These are phyloP conservation scores for Augiades crinisus DNA, from an alignment of 2,888 invertebrate genomes.

Conservation along the genomic window DNA sequence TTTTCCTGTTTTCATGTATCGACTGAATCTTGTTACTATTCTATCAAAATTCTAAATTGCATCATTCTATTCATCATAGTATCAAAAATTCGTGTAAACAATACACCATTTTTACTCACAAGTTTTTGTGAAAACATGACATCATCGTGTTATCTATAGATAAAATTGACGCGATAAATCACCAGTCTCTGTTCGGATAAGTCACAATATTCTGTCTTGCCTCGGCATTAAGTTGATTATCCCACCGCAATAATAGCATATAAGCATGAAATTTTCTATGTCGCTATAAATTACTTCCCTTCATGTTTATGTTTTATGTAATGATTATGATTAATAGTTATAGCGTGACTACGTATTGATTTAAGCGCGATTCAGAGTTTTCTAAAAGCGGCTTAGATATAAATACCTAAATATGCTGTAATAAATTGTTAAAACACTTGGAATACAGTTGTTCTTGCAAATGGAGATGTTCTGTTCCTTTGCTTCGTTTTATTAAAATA, in stretches of 20 bases:
- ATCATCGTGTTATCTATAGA: constrained; percentile 33
- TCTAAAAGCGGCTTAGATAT: no score
- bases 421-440: no score
- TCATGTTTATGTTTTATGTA: constrained; percentile 1
- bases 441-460: no score
- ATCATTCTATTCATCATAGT: no score
- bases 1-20: no score
- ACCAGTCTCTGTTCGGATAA: neutral
- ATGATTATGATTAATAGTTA: neutral
- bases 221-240: neutral
- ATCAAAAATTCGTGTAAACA: neutral
- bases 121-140: constrained; percentile 27
- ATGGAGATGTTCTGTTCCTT: no score
- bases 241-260: no score
- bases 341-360: neutral
- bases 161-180: constrained; percentile 24
- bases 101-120: constrained; percentile 6
- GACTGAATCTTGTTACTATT: no score
- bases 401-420: no score
- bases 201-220: constrained; percentile 1
- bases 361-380: neutral
- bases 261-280: neutral
- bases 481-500: no score
- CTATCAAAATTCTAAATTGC: no score
- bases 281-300: neutral